Base-by-base conservation (phyloP, 2,113 vertebrate genomes). In the Dermatemys mawii region DNA sequence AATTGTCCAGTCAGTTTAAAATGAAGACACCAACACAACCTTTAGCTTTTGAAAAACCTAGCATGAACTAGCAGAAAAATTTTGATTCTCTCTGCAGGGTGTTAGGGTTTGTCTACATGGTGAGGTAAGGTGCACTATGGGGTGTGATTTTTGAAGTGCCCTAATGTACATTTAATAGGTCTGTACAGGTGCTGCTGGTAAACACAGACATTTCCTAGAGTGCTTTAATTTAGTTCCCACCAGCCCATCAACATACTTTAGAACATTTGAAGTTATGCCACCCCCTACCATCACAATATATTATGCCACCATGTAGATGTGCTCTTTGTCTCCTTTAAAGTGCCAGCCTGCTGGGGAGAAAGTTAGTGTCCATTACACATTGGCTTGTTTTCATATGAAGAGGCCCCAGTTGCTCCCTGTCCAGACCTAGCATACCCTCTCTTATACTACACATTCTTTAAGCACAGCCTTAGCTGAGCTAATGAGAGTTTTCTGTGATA, bases 31-130 rank as follows among this genome's bases (percentile, higher is more conserved):
- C 50, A 51, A 14, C 84, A 78, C 50, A 49, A 50, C 27, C 11
- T 41, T n/a, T 55, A 44, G 27, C 55, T 79, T 67, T 0, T 0
- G 76, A 41, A 86, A 41, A 73, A 35, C 4, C 41, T 81, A 22
- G 1, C 5, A 60, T 2, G 1, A 91, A 70, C 6, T 3, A 55
- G n/a, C 63, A 89, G 83, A n/a, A 27, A 86, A 81, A 26, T 81
- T 85, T 84, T 93, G 1, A 8, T 57, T 48, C 91, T 51, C 17
- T 70, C 35, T 89, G 81, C 57, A 55, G 24, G 26, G 13, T 26
- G 17, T 19, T 60, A 50, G 75, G 67, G 79, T 41, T 48, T 46
- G n/a, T 38, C 57, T 60, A 60, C 3, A 32, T 13, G 29, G 13
- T 60, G 54, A 11, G 24, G 29, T 60, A 60, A 60, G 11, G 11